Evolutionary conservation across 2,113 vertebrate species (phyloP), one percentile per base, ranked within the genome.

Genomic region (Stegastes partitus): DNA sequence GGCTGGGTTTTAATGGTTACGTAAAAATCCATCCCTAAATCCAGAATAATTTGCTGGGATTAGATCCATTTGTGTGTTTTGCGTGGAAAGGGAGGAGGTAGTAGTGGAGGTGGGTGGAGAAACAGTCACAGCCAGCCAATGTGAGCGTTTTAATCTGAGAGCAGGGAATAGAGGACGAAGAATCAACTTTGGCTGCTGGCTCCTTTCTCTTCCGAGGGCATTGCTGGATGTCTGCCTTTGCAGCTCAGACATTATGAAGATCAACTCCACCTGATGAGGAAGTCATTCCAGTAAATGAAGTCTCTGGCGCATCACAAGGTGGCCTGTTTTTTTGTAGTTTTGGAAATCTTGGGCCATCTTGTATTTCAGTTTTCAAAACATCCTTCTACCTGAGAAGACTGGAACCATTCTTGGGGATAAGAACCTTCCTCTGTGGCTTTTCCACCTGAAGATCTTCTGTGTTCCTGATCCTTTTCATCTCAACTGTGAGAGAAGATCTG

Each of bases 11-110:
- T 90, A 94, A 91, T 82, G 74, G 92, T 96, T 96, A 95, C 85
- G 74, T 96, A 96, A 96, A 88, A 95, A 89, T 64, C 90, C 88
- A 91, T 92, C 77, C 25, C 78, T 83, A 62, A 77, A 81, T 81
- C 88, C 89, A 57, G 34, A 92, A 85, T 94, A 90, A 95, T 93
- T 95, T 94, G 85, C 84, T 80, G 81, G 90, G 95, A 96, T 96
- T 96, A 95, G 66, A 90, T 88, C 45, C 49, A 34, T 77, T 70
- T 55, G 75, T 79, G 66, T 74, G 76, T 81, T 86, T 74, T 74
- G 63, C 58, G n/a, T 79, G 12, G 47, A 84, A 74, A 63, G 85
- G 79, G 82, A 77, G 83, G 84, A 70, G 74, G 68, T 5, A 12
- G 59, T 12, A 1, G 64, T 4, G 16, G 64, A 50, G 31, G 51